phyloP scores from a whole-genome alignment of 1,140 invertebrate genomes.

The Nylanderia fulva region DNA sequence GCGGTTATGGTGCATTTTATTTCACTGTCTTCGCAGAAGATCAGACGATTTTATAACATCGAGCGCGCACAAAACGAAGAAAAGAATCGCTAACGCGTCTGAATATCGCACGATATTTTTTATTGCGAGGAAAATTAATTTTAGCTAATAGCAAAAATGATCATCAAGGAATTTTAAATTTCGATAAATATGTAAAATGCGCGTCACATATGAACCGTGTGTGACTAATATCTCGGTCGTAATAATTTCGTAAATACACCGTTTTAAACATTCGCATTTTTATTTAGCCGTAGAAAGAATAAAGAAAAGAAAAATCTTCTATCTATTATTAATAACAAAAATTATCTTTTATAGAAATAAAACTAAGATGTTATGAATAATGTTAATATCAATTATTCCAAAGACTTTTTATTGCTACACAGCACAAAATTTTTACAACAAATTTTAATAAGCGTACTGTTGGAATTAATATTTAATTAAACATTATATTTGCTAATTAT shows the following conservation, averaged over 20 bases:
- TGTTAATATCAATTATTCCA: background rate
- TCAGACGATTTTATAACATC: slow-evolving; percentile 40
- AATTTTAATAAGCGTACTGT: background rate
- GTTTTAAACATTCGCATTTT: background rate
- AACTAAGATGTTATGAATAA: too few species aligned
- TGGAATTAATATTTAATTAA: background rate
- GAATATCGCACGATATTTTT: slow-evolving; percentile 24
- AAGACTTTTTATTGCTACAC: background rate
- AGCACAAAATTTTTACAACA: background rate
- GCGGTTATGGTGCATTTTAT: slow-evolving; percentile 62
- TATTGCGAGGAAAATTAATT: slow-evolving; percentile 9
- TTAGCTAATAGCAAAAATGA: background rate
- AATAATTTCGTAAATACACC: background rate
- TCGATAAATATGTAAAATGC: background rate
- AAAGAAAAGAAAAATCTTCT: background rate
- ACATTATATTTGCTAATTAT: background rate
- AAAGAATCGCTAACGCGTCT: slow-evolving; percentile 61
- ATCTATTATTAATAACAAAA: background rate
- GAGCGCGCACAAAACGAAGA: slow-evolving; percentile 21
- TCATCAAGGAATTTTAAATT: background rate
- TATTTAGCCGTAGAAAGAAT: background rate
- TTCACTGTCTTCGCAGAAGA: slow-evolving; percentile 15
- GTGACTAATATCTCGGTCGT: too few species aligned
- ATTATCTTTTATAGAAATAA: background rate
- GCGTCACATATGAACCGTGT: background rate